phyloP scores from a whole-genome alignment of 2,888 invertebrate genomes.

The Micropterix aruncella region DNA sequence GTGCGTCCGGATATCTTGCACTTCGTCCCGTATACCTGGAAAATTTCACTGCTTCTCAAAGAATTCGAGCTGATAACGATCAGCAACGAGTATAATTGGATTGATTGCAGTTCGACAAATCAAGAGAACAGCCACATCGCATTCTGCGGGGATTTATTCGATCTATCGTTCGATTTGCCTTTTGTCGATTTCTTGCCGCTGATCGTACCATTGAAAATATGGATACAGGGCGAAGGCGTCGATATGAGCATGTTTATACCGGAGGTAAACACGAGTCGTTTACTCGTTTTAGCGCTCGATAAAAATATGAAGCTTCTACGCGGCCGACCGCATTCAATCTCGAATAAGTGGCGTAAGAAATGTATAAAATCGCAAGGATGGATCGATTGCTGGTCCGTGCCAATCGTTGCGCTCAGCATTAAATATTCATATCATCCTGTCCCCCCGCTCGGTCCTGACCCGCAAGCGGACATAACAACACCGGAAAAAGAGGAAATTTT shows the following conservation, averaged over 20 bases:
- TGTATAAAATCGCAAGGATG: slow-evolving; percentile 64
- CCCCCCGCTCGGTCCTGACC: slow-evolving; percentile 75
- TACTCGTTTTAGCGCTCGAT: slow-evolving; percentile 70
- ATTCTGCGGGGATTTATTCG: slow-evolving; percentile 86
- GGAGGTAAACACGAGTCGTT: slow-evolving; percentile 78
- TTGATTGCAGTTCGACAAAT: slow-evolving; percentile 92
- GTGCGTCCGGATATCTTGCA: slow-evolving; percentile 82
- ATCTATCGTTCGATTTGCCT: slow-evolving; percentile 86
- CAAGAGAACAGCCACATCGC: slow-evolving; percentile 92
- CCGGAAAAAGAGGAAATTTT: slow-evolving; percentile 91
- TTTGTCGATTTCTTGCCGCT: slow-evolving; percentile 89
- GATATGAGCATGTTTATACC: slow-evolving; percentile 84
- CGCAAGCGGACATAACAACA: slow-evolving; percentile 85
- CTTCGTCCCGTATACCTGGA: slow-evolving; percentile 96
- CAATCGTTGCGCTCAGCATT: slow-evolving; percentile 84
- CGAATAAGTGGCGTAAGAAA: slow-evolving; percentile 67
- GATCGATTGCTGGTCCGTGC: slow-evolving; percentile 95
- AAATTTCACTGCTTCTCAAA: slow-evolving; percentile 78
- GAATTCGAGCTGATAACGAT: slow-evolving; percentile 90
- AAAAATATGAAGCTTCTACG: slow-evolving; percentile 79
- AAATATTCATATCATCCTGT: slow-evolving; percentile 87
- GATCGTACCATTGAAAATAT: slow-evolving; percentile 77
- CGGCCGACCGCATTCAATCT: slow-evolving; percentile 28
- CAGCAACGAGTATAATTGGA: slow-evolving; percentile 97
- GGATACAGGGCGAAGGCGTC: slow-evolving; percentile 91